Evolutionary conservation across 2,797 vertebrate species (phyloP).

Genomic region (Coregonus suidteri): DNA sequence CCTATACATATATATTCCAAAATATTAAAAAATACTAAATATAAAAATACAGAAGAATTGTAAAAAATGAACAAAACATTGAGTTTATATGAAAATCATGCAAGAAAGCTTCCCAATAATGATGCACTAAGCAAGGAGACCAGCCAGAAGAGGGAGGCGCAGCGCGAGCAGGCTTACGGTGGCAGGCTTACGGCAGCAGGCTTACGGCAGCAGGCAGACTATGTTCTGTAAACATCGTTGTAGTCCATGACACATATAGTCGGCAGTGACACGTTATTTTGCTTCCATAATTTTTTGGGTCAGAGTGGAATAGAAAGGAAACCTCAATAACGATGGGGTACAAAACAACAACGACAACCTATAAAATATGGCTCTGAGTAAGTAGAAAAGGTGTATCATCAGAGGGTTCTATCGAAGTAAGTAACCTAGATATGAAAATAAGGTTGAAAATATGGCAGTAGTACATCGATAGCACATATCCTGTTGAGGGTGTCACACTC

Average conservation of each 20-base stretch:
- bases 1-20: conserved; percentile 76
- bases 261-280: conserved; percentile 72
- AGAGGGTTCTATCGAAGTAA: conserved; percentile 53
- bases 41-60: conserved; percentile 86
- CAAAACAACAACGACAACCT: conserved; percentile 76
- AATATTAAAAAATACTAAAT: conserved; percentile 86
- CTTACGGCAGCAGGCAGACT: conserved; percentile 14
- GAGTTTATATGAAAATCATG: conserved; percentile 80
- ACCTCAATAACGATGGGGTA: conserved; percentile 67
- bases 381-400: conserved; percentile 76
- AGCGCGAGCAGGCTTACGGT: background rate
- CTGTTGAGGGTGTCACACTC: conserved; percentile 30
- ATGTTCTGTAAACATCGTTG: conserved; percentile 75
- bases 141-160: conserved; percentile 65
- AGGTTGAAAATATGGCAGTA: conserved; percentile 74
- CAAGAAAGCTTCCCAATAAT: conserved; percentile 73
- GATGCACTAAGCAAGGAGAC: conserved; percentile 64
- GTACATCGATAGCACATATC: conserved; percentile 60
- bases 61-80: conserved; percentile 81
- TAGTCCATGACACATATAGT: conserved; percentile 69
- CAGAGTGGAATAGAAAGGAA: conserved; percentile 38
- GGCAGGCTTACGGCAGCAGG: conserved; percentile 1
- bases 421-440: conserved; percentile 66
- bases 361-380: conserved; percentile 84
- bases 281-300: conserved; percentile 65